Evolutionary conservation across 2,113 vertebrate genomes (phyloP).

Genomic region (Engraulis encrasicolus): DNA sequence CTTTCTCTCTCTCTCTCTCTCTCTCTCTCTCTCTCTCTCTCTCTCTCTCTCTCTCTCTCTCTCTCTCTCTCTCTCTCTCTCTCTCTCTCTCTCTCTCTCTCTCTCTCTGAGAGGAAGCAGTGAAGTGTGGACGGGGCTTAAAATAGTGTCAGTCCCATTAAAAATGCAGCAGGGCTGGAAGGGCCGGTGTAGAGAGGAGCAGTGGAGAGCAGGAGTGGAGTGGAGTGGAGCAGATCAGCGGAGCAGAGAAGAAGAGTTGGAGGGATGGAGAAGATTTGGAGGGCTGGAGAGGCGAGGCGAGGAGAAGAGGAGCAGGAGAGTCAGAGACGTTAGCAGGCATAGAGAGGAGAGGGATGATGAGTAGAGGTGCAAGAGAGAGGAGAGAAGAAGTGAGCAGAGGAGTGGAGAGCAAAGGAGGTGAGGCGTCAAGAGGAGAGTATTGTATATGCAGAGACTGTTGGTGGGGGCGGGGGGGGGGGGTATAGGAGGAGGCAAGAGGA

Average conservation of each 20-base stretch:
- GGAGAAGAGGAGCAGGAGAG: background rate
- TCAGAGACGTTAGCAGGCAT: background rate
- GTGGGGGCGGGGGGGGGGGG: too few relatives aligned
- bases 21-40: background rate
- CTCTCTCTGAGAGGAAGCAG: background rate
- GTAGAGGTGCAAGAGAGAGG: background rate
- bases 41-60: background rate
- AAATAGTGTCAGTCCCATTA: slow-evolving; percentile 39
- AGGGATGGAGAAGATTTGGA: background rate
- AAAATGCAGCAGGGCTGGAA: slow-evolving; percentile 39
- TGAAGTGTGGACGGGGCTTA: background rate
- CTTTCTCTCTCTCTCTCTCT: background rate
- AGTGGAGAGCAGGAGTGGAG: too few relatives aligned
- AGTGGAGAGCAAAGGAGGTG: too few relatives aligned
- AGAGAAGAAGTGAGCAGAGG: background rate
- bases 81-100: background rate
- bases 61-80: background rate
- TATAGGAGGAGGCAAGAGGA: too few relatives aligned
- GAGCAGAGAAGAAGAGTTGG: background rate
- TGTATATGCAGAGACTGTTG: too few relatives aligned
- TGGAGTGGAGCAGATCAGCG: background rate
- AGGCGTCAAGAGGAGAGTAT: too few relatives aligned
- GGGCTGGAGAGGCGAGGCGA: too few relatives aligned
- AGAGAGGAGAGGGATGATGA: background rate
- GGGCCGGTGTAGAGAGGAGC: background rate